These are phyloP conservation scores for Diceros bicornis DNA, from an alignment of 2,797 vertebrate species.

Conservation along the genomic window DNA sequence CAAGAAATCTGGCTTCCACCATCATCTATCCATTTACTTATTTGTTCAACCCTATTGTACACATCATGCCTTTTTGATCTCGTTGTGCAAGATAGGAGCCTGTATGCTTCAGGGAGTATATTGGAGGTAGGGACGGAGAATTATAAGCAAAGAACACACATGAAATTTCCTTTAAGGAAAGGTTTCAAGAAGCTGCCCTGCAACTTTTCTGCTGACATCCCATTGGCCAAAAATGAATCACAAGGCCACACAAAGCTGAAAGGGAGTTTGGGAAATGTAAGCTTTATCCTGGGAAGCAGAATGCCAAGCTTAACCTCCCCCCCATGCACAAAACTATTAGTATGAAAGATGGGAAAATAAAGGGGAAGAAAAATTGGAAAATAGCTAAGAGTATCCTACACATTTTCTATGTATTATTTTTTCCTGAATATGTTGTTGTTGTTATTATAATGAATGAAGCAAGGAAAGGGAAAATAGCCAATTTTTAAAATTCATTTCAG, in stretches of 20 bases:
- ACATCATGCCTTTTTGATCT: background rate
- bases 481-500: slow-evolving; percentile 35
- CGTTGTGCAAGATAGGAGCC: background rate
- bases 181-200: background rate
- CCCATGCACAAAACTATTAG: background rate
- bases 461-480: background rate
- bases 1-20: background rate
- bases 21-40: background rate
- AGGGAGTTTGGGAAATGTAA: background rate
- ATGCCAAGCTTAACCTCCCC: background rate
- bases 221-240: background rate
- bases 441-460: slow-evolving; percentile 22
- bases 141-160: background rate
- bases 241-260: background rate
- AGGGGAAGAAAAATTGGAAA: background rate
- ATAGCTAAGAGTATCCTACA: background rate
- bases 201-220: background rate
- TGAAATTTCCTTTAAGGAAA: background rate
- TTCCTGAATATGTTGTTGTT: background rate
- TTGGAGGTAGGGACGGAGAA: background rate
- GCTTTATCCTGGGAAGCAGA: background rate
- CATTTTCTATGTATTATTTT: background rate
- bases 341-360: background rate
- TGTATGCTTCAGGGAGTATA: background rate
- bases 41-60: background rate